These are phyloP conservation scores for Acrobasis consociella DNA, from an alignment of 2,888 invertebrate species.

Conservation along the genomic window DNA sequence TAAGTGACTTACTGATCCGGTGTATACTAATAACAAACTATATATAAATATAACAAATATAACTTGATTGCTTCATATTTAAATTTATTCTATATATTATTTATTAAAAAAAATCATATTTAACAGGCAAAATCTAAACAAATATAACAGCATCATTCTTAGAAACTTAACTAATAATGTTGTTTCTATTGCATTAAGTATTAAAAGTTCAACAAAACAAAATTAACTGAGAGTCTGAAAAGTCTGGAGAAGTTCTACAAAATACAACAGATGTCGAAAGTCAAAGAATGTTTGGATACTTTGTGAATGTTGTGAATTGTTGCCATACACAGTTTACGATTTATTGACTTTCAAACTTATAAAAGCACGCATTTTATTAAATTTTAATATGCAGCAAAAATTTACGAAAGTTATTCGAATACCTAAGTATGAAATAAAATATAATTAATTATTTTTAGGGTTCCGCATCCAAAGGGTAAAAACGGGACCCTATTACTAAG, in stretches of 20 bases:
- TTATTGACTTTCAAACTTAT: neutral
- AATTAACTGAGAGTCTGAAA: constrained; percentile 11
- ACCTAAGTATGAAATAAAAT: too few relatives aligned
- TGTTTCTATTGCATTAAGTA: neutral
- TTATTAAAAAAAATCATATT: too few relatives aligned
- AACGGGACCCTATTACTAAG: too few relatives aligned
- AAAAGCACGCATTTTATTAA: neutral
- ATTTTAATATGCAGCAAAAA: neutral
- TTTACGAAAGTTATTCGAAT: too few relatives aligned
- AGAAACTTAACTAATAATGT: neutral
- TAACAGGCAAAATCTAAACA: too few relatives aligned
- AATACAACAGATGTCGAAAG: neutral
- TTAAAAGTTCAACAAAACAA: neutral
- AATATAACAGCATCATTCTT: neutral
- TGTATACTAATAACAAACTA: too few relatives aligned
- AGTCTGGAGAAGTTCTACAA: neutral
- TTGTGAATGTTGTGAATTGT: neutral
- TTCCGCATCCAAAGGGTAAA: too few relatives aligned
- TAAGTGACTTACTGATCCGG: too few relatives aligned
- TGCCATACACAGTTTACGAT: neutral
- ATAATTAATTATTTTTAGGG: too few relatives aligned
- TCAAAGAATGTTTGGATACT: neutral
- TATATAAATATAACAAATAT: too few relatives aligned
- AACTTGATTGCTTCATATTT: too few relatives aligned
- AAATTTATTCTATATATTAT: too few relatives aligned